phyloP scores from a whole-genome alignment of 2,888 invertebrate genomes.

The Zaprionus lineosus region DNA sequence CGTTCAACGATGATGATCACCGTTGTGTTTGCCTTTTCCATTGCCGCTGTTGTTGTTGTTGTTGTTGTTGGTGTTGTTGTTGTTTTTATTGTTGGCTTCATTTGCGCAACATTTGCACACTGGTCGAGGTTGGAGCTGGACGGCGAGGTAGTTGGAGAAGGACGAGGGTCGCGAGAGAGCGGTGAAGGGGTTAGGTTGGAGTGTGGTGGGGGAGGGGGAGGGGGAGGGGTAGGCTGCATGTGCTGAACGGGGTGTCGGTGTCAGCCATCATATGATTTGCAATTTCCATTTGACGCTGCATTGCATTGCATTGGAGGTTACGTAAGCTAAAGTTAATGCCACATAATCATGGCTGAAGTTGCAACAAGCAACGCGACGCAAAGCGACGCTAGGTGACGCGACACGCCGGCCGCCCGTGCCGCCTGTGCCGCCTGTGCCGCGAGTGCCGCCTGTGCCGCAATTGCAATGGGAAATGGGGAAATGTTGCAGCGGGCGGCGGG shows the following conservation, averaged over 20 bases:
- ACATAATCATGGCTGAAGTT: slow-evolving; percentile 79
- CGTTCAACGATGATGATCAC: slow-evolving; percentile 82
- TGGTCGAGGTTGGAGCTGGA: slow-evolving; percentile 5
- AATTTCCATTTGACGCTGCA: slow-evolving; percentile 57
- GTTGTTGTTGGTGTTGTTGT: slow-evolving; percentile 56
- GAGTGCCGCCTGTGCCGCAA: too few relatives aligned
- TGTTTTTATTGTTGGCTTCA: slow-evolving; percentile 60
- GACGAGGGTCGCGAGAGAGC: slow-evolving; percentile 6
- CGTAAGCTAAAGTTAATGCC: slow-evolving; percentile 77
- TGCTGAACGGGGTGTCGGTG: slow-evolving; percentile 32
- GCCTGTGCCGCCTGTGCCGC: too few relatives aligned
- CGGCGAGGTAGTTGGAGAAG: not conserved
- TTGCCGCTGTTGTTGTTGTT: slow-evolving; percentile 45
- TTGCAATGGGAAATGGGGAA: slow-evolving; percentile 68
- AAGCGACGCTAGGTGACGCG: slow-evolving; percentile 8
- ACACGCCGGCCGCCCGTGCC: too few relatives aligned
- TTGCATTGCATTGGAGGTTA: slow-evolving; percentile 68
- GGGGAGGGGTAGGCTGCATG: not conserved
- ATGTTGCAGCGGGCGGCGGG: slow-evolving; percentile 66
- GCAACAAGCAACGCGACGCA: slow-evolving; percentile 52
- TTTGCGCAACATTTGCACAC: slow-evolving; percentile 66
- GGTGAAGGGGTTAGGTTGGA: too few relatives aligned
- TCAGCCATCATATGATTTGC: slow-evolving; percentile 72
- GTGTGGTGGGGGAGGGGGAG: slow-evolving; percentile 2
- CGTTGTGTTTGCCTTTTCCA: slow-evolving; percentile 52